Conservation (phyloP, 23 tunicate species). For the Diplosoma virens region DNA sequence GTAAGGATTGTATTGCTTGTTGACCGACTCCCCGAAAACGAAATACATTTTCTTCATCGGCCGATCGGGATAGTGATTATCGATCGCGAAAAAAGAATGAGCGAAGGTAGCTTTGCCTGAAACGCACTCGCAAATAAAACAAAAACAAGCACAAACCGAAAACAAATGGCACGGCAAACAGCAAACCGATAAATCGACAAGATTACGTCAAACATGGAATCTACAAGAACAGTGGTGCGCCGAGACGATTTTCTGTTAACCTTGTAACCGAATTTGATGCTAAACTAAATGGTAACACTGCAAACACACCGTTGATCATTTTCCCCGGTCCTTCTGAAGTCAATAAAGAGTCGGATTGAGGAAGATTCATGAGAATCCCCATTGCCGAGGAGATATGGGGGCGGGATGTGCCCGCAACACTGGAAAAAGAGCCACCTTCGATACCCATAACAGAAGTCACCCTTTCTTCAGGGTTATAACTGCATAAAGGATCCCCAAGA, state of each 20-base stretch:
- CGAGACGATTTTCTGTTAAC: no score
- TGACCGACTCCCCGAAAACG: conserved; percentile 15
- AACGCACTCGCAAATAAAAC: no score
- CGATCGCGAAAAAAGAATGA: conserved; percentile 8
- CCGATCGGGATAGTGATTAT: neutral
- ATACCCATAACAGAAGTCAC: neutral
- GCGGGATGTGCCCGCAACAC: conserved; percentile 5
- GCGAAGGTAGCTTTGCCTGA: conserved; percentile 1
- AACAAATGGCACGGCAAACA: no score
- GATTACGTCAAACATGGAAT: no score
- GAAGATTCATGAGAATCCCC: conserved; percentile 9
- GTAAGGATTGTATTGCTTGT: neutral
- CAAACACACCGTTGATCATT: conserved; percentile 20
- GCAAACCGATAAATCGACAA: no score
- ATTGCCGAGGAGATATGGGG: neutral
- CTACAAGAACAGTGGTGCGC: no score
- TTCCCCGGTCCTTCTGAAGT: conserved; percentile 11
- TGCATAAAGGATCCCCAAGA: conserved; percentile 19
- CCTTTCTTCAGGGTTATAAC: conserved; percentile 4
- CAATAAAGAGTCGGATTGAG: neutral
- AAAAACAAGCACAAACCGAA: no score
- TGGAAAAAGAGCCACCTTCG: neutral
- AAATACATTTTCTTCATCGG: conserved; percentile 23
- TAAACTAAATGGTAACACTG: no score
- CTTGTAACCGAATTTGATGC: no score